These are phyloP conservation scores for Cyphomyrus discorhynchus DNA, from an alignment of 2,113 vertebrate genomes.

Conservation along the genomic window DNA sequence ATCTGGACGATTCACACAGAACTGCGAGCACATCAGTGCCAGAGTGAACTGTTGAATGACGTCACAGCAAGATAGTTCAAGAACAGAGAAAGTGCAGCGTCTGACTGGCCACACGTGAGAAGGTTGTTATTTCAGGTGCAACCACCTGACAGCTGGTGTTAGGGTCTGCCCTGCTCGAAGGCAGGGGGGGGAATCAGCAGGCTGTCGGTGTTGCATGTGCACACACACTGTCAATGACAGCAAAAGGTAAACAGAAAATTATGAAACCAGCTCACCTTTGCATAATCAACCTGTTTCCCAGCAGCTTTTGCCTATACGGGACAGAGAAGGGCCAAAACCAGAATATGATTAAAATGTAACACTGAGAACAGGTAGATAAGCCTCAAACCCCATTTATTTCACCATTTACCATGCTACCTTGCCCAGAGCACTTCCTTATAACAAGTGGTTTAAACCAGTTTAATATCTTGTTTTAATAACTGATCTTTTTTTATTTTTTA, in stretches of 20 bases:
- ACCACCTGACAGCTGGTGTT: neutral
- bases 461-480: neutral
- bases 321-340: conserved; percentile 40
- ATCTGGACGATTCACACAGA: neutral
- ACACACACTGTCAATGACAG: neutral
- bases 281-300: conserved; percentile 71
- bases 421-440: neutral
- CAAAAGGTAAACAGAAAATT: neutral
- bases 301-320: conserved; percentile 67
- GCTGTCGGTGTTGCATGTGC: neutral
- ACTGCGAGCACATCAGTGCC: neutral
- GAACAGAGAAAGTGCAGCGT: neutral
- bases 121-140: conserved; percentile 6
- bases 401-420: neutral
- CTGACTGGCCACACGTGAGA: neutral
- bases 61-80: neutral
- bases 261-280: conserved; percentile 66
- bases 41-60: neutral
- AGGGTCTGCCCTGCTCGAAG: neutral
- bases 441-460: neutral
- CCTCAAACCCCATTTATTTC: neutral
- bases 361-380: neutral
- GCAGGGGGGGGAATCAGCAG: neutral
- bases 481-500: neutral
- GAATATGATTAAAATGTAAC: neutral